Evolutionary conservation across 2,797 vertebrate species (phyloP).

Genomic region (Fratercula arctica): DNA sequence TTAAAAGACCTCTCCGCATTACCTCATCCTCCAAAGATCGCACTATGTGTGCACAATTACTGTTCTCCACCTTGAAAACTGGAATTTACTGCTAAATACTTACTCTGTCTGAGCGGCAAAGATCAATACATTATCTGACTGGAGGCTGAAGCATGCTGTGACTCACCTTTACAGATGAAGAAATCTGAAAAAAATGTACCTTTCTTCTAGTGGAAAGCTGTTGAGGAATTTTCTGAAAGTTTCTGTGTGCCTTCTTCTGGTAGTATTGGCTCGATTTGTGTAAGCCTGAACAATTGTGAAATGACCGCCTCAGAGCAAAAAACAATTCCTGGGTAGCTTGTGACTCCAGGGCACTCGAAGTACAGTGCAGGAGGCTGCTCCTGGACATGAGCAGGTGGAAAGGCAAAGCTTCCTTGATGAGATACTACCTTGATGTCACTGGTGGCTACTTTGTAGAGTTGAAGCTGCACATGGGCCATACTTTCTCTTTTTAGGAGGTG

Average conservation of each 20-base stretch:
- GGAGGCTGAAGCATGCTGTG: conserved; percentile 5
- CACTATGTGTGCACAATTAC: not conserved
- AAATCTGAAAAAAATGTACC: conserved; percentile 27
- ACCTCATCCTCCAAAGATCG: not conserved
- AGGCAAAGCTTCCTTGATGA: not conserved
- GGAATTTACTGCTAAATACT: conserved; percentile 27
- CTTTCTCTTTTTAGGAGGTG: not conserved
- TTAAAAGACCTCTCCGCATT: not conserved
- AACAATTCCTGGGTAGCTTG: not conserved
- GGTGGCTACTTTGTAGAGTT: not conserved
- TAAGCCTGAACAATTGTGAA: not conserved
- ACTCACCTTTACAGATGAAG: not conserved
- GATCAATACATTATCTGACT: conserved; percentile 19
- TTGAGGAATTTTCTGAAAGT: conserved; percentile 15
- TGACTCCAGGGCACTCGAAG: not conserved
- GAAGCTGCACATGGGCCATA: not conserved
- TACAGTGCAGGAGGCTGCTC: not conserved
- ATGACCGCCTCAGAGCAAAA: not conserved
- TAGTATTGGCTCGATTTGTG: not conserved
- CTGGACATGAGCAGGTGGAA: rapidly evolving
- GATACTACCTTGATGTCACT: not conserved
- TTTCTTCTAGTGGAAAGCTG: conserved; percentile 2
- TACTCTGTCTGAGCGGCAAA: not conserved
- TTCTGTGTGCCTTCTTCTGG: not conserved
- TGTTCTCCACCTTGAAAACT: not conserved